Base-by-base conservation (phyloP, 2,797 vertebrate species). In the Gymnothorax reevesii region DNA sequence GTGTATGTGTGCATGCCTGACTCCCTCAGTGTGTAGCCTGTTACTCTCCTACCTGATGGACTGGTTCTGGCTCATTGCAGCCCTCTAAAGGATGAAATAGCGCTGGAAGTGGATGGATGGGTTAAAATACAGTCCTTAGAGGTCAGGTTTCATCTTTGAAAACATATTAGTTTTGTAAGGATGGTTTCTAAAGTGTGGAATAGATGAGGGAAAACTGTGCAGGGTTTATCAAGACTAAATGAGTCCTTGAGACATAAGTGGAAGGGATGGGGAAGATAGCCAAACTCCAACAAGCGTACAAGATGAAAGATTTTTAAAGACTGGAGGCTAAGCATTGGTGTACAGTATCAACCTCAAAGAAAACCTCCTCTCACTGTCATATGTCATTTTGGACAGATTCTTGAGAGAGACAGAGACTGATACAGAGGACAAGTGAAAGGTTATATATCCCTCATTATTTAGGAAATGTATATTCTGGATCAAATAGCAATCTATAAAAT, bases 121-220 rank as follows among this genome's bases (percentile, higher is more conserved):
- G 55, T 52, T 55, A 80, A 54, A 80, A 80, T 55, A 55, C 55
- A 80, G 54, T 79, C 33, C 77, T 55, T 55, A 80, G 77, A 9
- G 52, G 52, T 55, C 13, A 80, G 49, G 55, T 55, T 55, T 77
- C 33, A 80, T 55, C 17, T 54, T 80, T 80, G 77, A 80, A 80
- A 77, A 55, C 22, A 33, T 80, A 80, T 80, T 80, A 80, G 49
- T 80, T 80, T 80, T 80, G 49, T 80, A 80, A 80, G 22, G 52
- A 80, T 55, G 77, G 77, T 55, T 80, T 55, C 52, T 54, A 52
- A 13, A n/a, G 49, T 55, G 42, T 52, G n/a, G 52, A 80, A 80
- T 22, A 80, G 77, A 80, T 22, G 17, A 54, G 77, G 33, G 33
- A 42, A 42, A 42, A 42, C 33, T 80, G 42, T 79, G 49, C 49